Base-by-base conservation (phyloP, 2,888 invertebrate genomes). In the Eupeodes luniger region DNA sequence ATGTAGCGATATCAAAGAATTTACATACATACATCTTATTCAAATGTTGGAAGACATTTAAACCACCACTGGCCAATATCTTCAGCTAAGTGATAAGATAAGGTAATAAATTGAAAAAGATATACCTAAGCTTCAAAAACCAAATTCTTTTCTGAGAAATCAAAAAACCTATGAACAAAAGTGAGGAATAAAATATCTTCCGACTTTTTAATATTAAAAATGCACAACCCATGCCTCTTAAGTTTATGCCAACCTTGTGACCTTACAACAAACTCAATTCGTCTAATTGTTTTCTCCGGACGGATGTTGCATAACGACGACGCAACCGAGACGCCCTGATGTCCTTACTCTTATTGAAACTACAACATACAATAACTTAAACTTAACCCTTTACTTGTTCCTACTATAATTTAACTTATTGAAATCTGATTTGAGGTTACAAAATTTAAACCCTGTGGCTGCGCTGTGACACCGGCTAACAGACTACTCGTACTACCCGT, bases 341-440 rank as follows among this genome's bases (percentile, higher is more conserved):
- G 6, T 72, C 40, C 19, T 40, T 5, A 27, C 66, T 49, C 66
- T 49, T 66, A 49, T 57, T 72, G 57, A 57, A 57, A 47, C 49
- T 72, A 61, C 51, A 64, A 57, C 27, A 2, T 40, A 40, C 9
- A 40, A 40, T 40, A 40, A 40, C 6, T 40, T 57, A 44, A 69
- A 75, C n/a, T 19, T 36, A 19, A 53, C 16, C 55, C 27, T 36
- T 40, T 55, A 19, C 47, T 11, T 19, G 55, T 51, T 75, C 51
- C 75, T 27, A 27, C 27, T 27, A 27, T 27, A 62, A 44, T 74
- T 12, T 77, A 70, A 78, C 75, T 76, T 83, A 83, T 83, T 83
- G 87, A 80, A 87, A 87, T 87, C 87, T 83, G 87, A 87, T 87
- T 87, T 83, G 72, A 83, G 75, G 87, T 76, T 76, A 83, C 70